Evolutionary conservation across 1,140 invertebrate genomes (phyloP), one percentile per base, ranked within the genome.

Genomic region (Zaprionus ghesquierei): DNA sequence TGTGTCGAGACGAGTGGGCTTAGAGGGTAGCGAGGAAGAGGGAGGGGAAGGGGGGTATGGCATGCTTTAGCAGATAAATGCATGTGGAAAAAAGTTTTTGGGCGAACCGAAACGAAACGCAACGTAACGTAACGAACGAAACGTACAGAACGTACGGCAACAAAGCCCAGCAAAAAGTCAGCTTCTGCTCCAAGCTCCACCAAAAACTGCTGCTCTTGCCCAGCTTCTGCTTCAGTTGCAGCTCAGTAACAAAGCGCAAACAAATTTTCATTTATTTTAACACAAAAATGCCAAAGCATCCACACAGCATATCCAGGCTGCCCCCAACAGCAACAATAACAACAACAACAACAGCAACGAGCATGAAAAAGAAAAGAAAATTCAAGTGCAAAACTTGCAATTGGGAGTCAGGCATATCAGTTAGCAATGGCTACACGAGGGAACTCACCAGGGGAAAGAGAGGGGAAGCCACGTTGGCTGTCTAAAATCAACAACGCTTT

Each of bases 241-340:
- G 78, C 64, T 78, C 46, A 62, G 81, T 63, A 79, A 81, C 81
- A 86, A 87, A 87, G 82, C 84, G 81, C 82, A 86, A 86, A 87
- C 82, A 87, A 87, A 87, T 87, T 87, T 87, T 87, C 84, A 87
- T 87, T 87, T 87, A 89, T 87, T 89, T 89, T 79, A 87, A 87
- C 82, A 86, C 68, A 77, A 89, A 87, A 87, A 89, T 85, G 74
- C 81, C 81, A 85, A 86, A 86, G 81, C 69, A 85, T 80, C 65
- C 56, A 60, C 56, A 60, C 68, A 74, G 79, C 79, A 65, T 29
- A 68, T 75, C 59, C 68, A 59, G 33, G 27, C 54, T 75, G 69
- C 35, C 59, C 46, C 23, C 41, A 75, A 44, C 50, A 69, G 64
- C 50, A 69, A 50, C 38, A 64, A 27, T 35, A 69, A 69, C 50